Evolutionary conservation across 37 sponge, comb jelly and placozoan species (phyloP).

Genomic region (Crambe crambe): DNA sequence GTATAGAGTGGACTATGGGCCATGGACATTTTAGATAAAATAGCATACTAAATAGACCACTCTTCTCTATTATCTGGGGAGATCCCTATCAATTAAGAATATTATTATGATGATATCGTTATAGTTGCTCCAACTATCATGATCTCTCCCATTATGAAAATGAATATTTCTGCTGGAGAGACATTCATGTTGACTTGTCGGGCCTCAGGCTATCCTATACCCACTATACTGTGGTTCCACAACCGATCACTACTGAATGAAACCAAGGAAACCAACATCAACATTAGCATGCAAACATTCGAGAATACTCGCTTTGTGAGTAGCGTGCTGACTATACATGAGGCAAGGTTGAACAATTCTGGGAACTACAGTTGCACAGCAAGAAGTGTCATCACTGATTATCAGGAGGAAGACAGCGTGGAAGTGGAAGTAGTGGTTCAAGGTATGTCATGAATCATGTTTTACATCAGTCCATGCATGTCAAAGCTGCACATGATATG

Average conservation of each 20-base stretch:
- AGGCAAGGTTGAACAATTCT: slow-evolving; percentile 31
- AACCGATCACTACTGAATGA: slow-evolving; percentile 34
- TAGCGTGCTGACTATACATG: slow-evolving; percentile 35
- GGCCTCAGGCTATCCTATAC: slow-evolving; percentile 53
- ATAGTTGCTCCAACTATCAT: background rate
- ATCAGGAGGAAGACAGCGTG: slow-evolving; percentile 29
- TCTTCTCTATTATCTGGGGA: no score
- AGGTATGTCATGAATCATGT: no score
- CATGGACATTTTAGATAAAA: no score
- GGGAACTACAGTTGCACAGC: slow-evolving; percentile 47
- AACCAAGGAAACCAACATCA: background rate
- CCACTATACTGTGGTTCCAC: slow-evolving; percentile 49
- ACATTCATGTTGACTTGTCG: slow-evolving; percentile 29
- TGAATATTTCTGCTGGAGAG: background rate
- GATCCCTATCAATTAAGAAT: no score
- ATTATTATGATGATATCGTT: no score
- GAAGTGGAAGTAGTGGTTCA: background rate
- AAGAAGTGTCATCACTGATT: slow-evolving; percentile 1
- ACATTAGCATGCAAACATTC: background rate
- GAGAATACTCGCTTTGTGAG: slow-evolving; percentile 10
- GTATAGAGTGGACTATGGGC: no score
- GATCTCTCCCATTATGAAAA: background rate
- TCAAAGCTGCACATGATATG: no score
- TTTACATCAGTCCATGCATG: no score
- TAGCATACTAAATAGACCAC: no score